Percentiles rank a stretch among this genome's conserved stretches.
phyloP scores from a whole-genome alignment of 2,888 invertebrate genomes.

The Meghimatium bilineatum region DNA sequence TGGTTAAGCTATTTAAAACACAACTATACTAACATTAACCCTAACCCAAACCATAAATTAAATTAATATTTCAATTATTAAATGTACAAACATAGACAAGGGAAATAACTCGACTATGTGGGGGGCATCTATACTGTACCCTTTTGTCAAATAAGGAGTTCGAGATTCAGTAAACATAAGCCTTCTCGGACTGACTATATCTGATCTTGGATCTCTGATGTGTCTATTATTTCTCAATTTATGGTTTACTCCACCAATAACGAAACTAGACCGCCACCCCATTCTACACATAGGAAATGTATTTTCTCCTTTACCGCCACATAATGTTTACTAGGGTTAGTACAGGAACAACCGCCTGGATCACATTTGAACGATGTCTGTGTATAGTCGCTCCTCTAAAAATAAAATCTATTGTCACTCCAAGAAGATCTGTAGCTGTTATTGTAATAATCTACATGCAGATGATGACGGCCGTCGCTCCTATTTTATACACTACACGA shows the following conservation, averaged over 20 bases:
- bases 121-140: no score
- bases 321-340: conserved; percentile 10
- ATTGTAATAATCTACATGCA: background rate
- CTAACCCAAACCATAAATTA: no score
- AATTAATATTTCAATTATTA: no score
- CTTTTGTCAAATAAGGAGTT: conserved; percentile 4
- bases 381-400: conserved; percentile 8
- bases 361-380: background rate
- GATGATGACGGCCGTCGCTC: background rate
- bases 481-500: conserved; percentile 7
- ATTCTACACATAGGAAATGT: conserved; percentile 1
- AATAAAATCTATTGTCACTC: background rate
- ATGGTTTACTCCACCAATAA: background rate
- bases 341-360: conserved; percentile 18
- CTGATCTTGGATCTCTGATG: conserved; percentile 14
- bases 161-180: conserved; percentile 8
- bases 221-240: background rate
- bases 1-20: no score
- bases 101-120: no score
- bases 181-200: conserved; percentile 7
- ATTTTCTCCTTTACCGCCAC: background rate
- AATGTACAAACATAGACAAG: no score
- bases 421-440: background rate
- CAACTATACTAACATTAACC: no score
- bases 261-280: background rate